Base-by-base conservation (phyloP, 2,888 invertebrate species). In the Apoda limacodes region DNA sequence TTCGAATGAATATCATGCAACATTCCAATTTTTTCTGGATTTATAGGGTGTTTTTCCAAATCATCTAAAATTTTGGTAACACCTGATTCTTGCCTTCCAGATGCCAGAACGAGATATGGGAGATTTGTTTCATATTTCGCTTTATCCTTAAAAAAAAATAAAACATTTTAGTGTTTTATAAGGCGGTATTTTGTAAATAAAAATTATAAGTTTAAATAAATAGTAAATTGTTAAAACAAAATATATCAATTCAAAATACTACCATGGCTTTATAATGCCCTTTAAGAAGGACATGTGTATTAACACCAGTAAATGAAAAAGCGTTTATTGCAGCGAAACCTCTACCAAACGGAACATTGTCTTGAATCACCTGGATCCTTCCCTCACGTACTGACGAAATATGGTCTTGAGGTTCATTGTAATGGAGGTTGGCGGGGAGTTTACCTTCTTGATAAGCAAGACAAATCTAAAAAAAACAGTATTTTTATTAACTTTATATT, bases 101-200 rank as follows among this genome's bases (percentile, higher is more conserved):
- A 82, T 37, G 71, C 70, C 4, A 69, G 59, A n/a, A 84, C 72
- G 21, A 87, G 52, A 35, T 83, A 61, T 10, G 82, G 82, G 11
- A 78, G 50, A 20, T 41, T 46, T 2, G 52, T 34, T n/a, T 43
- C 46, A 34, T 64, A 64, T 6, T 45, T 46, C 5, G 39, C 38
- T 1, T 34, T 25, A 10, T 35, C 34, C 43, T 46, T 6, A 6
- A 17, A 7, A 17, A 17, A 17, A 17, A 17, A n/a, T n/a, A n/a
- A n/a, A n/a, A n/a, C n/a, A n/a, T n/a, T n/a, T n/a, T n/a, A n/a
- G n/a, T n/a, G n/a, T n/a, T n/a, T n/a, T n/a, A n/a, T n/a, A n/a
- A n/a, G n/a, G n/a, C n/a, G n/a, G n/a, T n/a, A n/a, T n/a, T n/a
- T n/a, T n/a, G n/a, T n/a, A n/a, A n/a, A n/a, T n/a, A n/a, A n/a